Conservation (phyloP, 2,797 vertebrate species). For the Phylloscopus collybita region DNA sequence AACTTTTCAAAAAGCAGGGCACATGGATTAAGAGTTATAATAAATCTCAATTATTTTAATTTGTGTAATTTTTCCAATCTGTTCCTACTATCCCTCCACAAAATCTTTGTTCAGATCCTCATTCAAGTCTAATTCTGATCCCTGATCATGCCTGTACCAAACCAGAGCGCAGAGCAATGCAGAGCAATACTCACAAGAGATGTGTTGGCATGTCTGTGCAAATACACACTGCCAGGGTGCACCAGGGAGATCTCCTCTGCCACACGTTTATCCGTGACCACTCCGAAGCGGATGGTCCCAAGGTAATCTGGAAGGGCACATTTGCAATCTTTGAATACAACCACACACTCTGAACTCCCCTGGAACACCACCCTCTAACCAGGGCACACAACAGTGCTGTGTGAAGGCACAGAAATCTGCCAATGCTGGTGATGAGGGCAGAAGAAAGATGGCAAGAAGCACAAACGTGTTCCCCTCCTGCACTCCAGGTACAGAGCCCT, state of each 20-base stretch:
- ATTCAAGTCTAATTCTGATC: not conserved
- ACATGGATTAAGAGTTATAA: not conserved
- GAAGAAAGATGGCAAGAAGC: not conserved
- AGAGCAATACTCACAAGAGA: conserved; percentile 86
- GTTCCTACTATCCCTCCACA: not conserved
- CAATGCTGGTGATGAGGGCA: not conserved
- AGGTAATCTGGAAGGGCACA: conserved; percentile 84
- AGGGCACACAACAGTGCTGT: not conserved
- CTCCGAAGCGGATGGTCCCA: conserved; percentile 88
- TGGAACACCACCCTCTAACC: not conserved
- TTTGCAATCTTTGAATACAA: conserved; percentile 4
- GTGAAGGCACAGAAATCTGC: not conserved
- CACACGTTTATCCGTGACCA: conserved; percentile 88
- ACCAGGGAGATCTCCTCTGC: conserved; percentile 85
- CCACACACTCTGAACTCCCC: not conserved
- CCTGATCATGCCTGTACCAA: not conserved
- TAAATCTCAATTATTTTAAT: not conserved
- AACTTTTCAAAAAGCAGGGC: not conserved
- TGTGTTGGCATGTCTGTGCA: conserved; percentile 90
- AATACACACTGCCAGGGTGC: conserved; percentile 86
- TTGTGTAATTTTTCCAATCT: not conserved
- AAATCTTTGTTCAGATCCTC: not conserved
- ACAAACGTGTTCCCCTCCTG: not conserved
- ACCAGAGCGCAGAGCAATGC: not conserved
- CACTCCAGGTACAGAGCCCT: not conserved